These are phyloP conservation scores for Hirtodrosophila histrioides DNA, from an alignment of 2,888 invertebrate genomes.

Conservation along the genomic window DNA sequence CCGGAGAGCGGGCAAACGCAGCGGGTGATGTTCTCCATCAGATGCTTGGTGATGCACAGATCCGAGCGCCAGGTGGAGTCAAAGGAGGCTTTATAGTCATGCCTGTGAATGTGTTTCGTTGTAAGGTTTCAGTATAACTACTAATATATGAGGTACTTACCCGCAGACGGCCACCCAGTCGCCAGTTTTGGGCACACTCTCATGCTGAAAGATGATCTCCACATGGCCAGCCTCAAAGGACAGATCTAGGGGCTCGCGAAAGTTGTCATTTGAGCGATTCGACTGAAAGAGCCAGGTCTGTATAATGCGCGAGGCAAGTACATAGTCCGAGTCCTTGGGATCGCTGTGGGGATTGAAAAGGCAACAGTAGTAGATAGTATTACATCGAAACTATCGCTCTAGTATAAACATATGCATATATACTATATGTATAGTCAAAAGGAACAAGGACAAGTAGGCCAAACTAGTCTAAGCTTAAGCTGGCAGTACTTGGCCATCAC, in stretches of 20 bases:
- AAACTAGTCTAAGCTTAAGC: not conserved
- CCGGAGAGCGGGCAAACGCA: constrained; percentile 88
- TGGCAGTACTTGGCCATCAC: too few relatives aligned
- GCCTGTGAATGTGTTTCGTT: constrained; percentile 55
- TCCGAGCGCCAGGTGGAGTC: constrained; percentile 87
- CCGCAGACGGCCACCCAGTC: constrained; percentile 84
- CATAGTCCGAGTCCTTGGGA: constrained; percentile 83
- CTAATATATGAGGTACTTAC: constrained; percentile 56
- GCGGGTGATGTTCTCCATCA: constrained; percentile 85
- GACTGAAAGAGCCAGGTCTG: constrained; percentile 84
- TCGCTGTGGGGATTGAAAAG: constrained; percentile 64
- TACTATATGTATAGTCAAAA: too few relatives aligned
- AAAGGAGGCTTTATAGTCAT: constrained; percentile 84
- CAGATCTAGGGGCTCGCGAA: constrained; percentile 82
- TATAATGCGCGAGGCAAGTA: constrained; percentile 84
- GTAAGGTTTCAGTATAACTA: not conserved
- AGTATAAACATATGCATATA: too few relatives aligned
- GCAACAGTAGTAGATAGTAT: not conserved
- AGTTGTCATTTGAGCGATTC: constrained; percentile 83
- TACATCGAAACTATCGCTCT: too few relatives aligned
- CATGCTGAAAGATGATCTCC: constrained; percentile 84
- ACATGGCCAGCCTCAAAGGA: constrained; percentile 84
- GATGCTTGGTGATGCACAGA: constrained; percentile 85
- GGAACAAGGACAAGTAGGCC: too few relatives aligned
- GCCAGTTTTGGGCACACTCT: constrained; percentile 78